Conservation (phyloP, 2,113 vertebrate species). For the Chaenocephalus aceratus region DNA sequence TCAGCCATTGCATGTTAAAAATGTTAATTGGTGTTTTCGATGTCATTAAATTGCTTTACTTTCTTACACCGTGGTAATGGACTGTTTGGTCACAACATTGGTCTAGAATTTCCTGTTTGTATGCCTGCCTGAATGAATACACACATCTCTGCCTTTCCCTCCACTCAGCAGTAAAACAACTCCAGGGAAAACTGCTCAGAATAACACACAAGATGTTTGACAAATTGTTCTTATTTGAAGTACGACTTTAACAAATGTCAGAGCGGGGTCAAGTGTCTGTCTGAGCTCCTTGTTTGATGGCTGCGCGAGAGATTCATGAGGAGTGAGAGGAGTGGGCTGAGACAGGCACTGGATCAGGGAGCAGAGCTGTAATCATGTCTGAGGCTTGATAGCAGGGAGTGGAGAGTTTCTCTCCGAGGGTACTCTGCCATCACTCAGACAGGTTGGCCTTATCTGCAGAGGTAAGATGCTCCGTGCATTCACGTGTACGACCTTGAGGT, state of each 20-base stretch:
- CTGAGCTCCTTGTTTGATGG: slow-evolving; percentile 46
- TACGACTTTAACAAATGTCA: slow-evolving; percentile 42
- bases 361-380: slow-evolving; percentile 64
- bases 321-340: slow-evolving; percentile 52
- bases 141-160: slow-evolving; percentile 27
- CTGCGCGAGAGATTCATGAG: slow-evolving; percentile 30
- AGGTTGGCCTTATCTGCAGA: slow-evolving; percentile 5
- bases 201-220: slow-evolving; percentile 53
- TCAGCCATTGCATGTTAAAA: slow-evolving; percentile 79
- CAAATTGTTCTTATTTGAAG: slow-evolving; percentile 25
- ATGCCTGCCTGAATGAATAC: neutral
- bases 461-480: neutral
- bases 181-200: slow-evolving; percentile 2
- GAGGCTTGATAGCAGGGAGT: slow-evolving; percentile 54
- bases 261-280: slow-evolving; percentile 41
- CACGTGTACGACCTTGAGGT: slow-evolving; percentile 27
- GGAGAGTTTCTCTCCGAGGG: slow-evolving; percentile 23
- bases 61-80: slow-evolving; percentile 65
- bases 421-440: slow-evolving; percentile 40
- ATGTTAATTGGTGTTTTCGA: slow-evolving; percentile 76
- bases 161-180: slow-evolving; percentile 19
- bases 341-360: slow-evolving; percentile 47
- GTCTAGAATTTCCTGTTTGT: slow-evolving; percentile 4
- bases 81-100: slow-evolving; percentile 21
- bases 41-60: slow-evolving; percentile 84